These are phyloP conservation scores for Drosophila merina DNA, from an alignment of 2,888 invertebrate species.

Conservation along the genomic window DNA sequence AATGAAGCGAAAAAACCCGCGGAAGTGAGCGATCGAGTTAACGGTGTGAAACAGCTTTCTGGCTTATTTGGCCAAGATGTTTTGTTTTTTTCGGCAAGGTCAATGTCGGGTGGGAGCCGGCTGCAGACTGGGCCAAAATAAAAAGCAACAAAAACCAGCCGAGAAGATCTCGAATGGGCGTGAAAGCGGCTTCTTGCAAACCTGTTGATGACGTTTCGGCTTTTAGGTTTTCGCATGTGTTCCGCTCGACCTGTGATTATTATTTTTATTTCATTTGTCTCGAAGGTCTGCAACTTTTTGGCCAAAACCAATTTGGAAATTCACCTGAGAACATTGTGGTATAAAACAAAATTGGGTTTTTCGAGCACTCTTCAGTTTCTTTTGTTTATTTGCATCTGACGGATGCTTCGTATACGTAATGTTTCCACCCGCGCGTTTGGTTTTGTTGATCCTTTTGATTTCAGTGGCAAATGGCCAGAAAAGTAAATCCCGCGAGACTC, in stretches of 20 bases:
- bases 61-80: constrained; percentile 34
- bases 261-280: constrained; percentile 22
- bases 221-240: constrained; percentile 11
- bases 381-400: constrained; percentile 22
- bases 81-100: constrained; percentile 58
- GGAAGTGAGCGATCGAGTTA: constrained; percentile 62
- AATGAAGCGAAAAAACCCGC: constrained; percentile 54
- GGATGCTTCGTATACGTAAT: constrained; percentile 34
- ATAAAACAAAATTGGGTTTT: constrained; percentile 56
- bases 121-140: constrained; percentile 15
- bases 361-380: constrained; percentile 53
- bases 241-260: constrained; percentile 33
- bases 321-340: constrained; percentile 59
- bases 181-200: constrained; percentile 56
- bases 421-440: constrained; percentile 41
- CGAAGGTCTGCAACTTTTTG: constrained; percentile 71
- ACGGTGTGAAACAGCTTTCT: constrained; percentile 57
- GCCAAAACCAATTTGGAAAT: constrained; percentile 59
- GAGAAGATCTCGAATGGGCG: constrained; percentile 29
- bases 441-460: constrained; percentile 31
- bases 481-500: constrained; percentile 21
- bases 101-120: constrained; percentile 59
- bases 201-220: constrained; percentile 62
- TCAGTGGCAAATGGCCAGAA: constrained; percentile 16
- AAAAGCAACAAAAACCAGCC: not conserved